These are phyloP conservation scores for Ochotona princeps DNA, from an alignment of 2,113 vertebrate species.

Conservation along the genomic window DNA sequence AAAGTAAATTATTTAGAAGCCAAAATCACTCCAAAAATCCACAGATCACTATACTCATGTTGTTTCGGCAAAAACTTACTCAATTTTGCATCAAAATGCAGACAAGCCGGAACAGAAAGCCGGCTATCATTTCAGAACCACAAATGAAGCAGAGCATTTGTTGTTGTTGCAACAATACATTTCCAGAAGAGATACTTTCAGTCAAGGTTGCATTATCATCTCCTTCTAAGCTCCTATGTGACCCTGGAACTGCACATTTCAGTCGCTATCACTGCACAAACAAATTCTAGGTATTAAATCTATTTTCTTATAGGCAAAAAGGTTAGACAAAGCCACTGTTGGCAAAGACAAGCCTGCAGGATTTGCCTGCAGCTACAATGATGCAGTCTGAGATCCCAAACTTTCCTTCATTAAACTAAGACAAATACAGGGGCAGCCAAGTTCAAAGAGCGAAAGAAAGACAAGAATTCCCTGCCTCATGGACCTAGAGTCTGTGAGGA, in stretches of 20 bases:
- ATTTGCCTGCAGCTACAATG: neutral
- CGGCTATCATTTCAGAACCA: too few relatives aligned
- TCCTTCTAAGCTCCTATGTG: neutral
- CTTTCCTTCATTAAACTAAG: neutral
- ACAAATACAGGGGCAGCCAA: neutral
- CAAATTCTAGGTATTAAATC: neutral
- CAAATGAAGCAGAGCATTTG: too few relatives aligned
- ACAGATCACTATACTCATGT: too few relatives aligned
- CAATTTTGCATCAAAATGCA: too few relatives aligned
- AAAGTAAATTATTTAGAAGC: too few relatives aligned
- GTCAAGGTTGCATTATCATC: neutral
- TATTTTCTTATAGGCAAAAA: neutral
- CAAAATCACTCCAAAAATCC: too few relatives aligned
- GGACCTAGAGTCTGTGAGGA: neutral
- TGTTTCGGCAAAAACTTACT: too few relatives aligned
- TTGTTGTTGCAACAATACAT: neutral
- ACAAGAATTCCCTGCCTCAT: neutral
- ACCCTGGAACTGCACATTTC: neutral
- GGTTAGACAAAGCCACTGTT: too few relatives aligned
- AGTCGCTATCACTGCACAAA: fast-evolving
- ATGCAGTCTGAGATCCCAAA: neutral
- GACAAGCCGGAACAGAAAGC: too few relatives aligned
- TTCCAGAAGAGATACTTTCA: neutral
- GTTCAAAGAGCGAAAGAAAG: neutral
- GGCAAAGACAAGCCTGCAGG: neutral